Base-by-base conservation (phyloP, 1,140 invertebrate genomes). In the Kradibia gibbosae region DNA sequence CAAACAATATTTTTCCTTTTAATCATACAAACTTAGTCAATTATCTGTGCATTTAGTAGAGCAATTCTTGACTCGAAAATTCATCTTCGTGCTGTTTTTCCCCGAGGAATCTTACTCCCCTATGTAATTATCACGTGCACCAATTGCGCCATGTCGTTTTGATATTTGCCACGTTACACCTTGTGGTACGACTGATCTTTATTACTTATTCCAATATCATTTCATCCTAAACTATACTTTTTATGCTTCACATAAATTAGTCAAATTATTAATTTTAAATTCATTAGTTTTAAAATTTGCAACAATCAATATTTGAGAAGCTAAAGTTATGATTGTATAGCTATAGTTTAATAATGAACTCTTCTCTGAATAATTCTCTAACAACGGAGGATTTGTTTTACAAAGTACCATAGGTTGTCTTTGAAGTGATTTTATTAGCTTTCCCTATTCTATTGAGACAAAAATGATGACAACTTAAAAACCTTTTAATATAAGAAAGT, bases 41-140 rank as follows among this genome's bases (percentile, higher is more conserved):
- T 50, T 57, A 83, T 42, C 67, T 20, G 48, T 73, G 77, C 79
- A 83, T 83, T 85, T 82, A 82, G 78, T 78, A 75, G 7, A 34
- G 42, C 31, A 48, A n/a, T 62, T 45, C 60, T 65, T n/a, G 62
- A 83, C 36, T 76, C 60, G 77, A 75, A 83, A 53, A 80, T 72
- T 28, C 25, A 34, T 17, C 11, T 76, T 39, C 62, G 13, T 31
- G 67, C 67, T 80, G 70, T 48, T 73, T 81, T 83, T 73, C 34
- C 45, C 72, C 65, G 22, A 73, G 70, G 36, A 70, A 73, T 48
- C 77, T 60, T 7, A 60, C 42, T 45, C 71, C 67, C 22, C 70
- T 60, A 60, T 48, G 78, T 73, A 76, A 83, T 80, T 73, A 84
- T 83, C 78, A 77, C 55, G 45, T 48, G 48, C 42, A 25, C 45